Evolutionary conservation across 2,113 vertebrate genomes (phyloP).

Genomic region (Trogon melanurus): DNA sequence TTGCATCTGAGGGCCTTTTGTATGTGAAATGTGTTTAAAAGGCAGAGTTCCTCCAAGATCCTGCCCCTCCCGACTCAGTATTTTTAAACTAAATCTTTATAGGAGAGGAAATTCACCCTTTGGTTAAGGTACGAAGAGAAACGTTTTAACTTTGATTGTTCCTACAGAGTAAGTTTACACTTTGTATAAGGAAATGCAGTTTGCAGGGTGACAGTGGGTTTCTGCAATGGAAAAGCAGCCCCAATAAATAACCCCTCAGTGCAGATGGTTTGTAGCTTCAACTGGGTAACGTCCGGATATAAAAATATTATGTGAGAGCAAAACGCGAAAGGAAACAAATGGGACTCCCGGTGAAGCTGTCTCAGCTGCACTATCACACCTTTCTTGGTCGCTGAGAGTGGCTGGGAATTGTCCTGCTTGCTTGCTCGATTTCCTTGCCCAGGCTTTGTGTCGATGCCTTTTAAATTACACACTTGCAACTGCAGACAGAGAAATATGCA

Average conservation of each 20-base stretch:
- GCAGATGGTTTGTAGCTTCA: background rate
- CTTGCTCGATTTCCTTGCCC: background rate
- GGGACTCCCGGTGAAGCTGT: background rate
- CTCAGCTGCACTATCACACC: background rate
- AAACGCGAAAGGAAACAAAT: background rate
- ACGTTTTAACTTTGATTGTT: background rate
- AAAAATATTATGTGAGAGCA: background rate
- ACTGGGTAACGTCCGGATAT: background rate
- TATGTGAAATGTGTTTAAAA: background rate
- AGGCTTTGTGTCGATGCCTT: background rate
- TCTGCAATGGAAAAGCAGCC: background rate
- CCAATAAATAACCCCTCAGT: background rate
- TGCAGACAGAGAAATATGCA: background rate
- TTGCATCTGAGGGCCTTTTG: background rate
- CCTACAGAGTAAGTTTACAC: background rate
- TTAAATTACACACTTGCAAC: background rate
- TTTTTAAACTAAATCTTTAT: background rate
- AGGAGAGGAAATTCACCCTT: conserved; percentile 1
- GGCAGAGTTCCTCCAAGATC: conserved; percentile 5
- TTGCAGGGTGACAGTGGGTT: background rate
- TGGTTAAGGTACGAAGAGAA: background rate
- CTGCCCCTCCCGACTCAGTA: conserved; percentile 7
- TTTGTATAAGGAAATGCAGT: background rate
- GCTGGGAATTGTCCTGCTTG: background rate
- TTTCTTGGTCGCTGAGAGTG: background rate